phyloP scores from a whole-genome alignment of 2,797 vertebrate species.

The Prunella strophiata region DNA sequence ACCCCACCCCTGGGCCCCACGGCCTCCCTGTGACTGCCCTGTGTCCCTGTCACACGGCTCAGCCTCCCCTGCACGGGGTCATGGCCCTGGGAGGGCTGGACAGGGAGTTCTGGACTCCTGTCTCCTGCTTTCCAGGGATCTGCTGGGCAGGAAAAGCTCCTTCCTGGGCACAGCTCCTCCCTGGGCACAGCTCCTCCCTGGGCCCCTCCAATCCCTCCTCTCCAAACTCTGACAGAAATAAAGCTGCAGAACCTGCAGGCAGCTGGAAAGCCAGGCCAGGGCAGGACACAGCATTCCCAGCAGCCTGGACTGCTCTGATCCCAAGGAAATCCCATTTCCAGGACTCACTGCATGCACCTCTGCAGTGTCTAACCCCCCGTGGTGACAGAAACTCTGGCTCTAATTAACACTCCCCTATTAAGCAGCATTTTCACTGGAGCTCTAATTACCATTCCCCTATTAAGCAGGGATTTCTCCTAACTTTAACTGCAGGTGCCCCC shows the following conservation, averaged over 20 bases:
- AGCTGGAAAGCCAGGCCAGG: rapidly evolving
- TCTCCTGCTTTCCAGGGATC: not conserved
- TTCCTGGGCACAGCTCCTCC: not conserved
- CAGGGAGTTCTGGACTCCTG: not conserved
- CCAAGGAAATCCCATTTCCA: rapidly evolving
- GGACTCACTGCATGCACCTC: rapidly evolving
- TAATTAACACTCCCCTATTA: not conserved
- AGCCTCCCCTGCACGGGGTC: not conserved
- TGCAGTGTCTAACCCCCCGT: not conserved
- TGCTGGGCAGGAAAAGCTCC: not conserved
- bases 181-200: too few species aligned
- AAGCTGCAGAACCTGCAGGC: not conserved
- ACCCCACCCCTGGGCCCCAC: not conserved
- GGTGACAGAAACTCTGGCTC: not conserved
- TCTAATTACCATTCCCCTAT: not conserved
- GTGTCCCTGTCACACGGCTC: not conserved
- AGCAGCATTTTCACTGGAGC: not conserved
- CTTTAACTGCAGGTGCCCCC: not conserved
- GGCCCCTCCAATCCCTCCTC: too few species aligned
- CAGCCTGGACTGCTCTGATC: not conserved
- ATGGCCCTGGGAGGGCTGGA: not conserved
- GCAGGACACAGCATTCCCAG: not conserved
- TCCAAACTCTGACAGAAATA: not conserved
- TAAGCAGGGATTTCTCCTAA: not conserved
- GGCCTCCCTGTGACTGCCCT: rapidly evolving